Percentiles rank a stretch among this genome's conserved stretches.
Conservation (phyloP, 1,140 invertebrate species). For the roundworm (Caenorhabditis elegans) region DNA sequence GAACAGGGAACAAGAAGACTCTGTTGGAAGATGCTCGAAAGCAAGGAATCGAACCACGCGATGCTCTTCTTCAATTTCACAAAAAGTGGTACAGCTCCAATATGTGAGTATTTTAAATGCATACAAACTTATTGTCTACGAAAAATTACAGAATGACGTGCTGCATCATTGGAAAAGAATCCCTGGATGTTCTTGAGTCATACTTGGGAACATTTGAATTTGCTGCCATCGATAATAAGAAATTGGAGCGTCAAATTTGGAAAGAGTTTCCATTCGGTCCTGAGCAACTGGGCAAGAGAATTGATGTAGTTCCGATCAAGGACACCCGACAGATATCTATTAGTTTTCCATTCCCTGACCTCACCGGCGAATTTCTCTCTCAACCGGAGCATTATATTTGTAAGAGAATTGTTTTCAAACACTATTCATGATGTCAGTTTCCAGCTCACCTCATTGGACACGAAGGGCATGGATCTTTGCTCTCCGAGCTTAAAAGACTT, state of each 20-base stretch:
- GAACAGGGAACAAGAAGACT: constrained; percentile 77
- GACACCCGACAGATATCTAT: constrained; percentile 84
- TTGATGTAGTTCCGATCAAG: constrained; percentile 82
- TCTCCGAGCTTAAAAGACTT: constrained; percentile 80
- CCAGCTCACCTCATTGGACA: constrained; percentile 86
- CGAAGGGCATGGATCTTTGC: constrained; percentile 85
- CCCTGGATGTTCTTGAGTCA: constrained; percentile 80
- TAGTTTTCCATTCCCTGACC: constrained; percentile 85
- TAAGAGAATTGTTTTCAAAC: not conserved
- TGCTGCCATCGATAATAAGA: constrained; percentile 77
- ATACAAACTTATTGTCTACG: not conserved
- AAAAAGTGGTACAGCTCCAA: constrained; percentile 87
- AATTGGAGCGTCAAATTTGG: constrained; percentile 10
- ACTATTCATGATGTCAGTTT: not conserved
- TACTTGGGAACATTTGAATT: constrained; percentile 79
- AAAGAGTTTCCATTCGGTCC: constrained; percentile 13
- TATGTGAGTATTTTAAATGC: constrained; percentile 68
- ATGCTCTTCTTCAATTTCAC: constrained; percentile 87
- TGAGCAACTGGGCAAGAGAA: constrained; percentile 51
- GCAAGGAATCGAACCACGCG: constrained; percentile 78
- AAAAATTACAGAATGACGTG: constrained; percentile 57
- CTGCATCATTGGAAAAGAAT: constrained; percentile 72
- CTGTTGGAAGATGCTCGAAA: constrained; percentile 79
- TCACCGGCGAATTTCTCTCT: constrained; percentile 79
- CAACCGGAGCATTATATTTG: constrained; percentile 83